Conservation (phyloP, 2,113 vertebrate species). For the Seriola aureovittata region DNA sequence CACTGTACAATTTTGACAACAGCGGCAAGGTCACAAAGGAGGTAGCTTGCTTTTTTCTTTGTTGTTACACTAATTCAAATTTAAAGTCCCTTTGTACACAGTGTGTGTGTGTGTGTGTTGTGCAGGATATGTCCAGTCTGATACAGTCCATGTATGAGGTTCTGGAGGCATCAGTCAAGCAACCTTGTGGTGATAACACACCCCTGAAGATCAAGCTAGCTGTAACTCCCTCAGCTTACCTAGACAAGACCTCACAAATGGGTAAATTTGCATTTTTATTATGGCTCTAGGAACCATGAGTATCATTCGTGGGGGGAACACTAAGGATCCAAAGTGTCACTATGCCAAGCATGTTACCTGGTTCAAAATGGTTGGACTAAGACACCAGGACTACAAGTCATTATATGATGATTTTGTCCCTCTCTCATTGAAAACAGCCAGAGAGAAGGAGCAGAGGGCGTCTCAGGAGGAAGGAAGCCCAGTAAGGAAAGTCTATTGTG, state of each 20-base stretch:
- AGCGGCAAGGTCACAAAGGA: constrained; percentile 90
- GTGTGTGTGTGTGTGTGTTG: constrained; percentile 39
- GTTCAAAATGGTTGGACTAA: not conserved
- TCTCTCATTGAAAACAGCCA: constrained; percentile 21
- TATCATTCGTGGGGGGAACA: not conserved
- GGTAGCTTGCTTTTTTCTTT: constrained; percentile 68
- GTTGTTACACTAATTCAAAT: not conserved
- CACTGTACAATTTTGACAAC: constrained; percentile 93
- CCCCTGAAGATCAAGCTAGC: constrained; percentile 91
- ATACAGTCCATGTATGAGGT: constrained; percentile 93
- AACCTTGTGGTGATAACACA: constrained; percentile 85
- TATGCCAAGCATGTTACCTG: not conserved
- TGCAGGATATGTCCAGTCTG: constrained; percentile 92
- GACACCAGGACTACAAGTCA: not conserved
- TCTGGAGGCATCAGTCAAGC: constrained; percentile 91
- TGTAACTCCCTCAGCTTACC: constrained; percentile 86
- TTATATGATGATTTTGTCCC: not conserved
- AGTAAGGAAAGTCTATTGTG: constrained; percentile 81
- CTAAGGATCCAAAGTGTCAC: not conserved
- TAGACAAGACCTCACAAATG: constrained; percentile 63
- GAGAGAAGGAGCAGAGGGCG: constrained; percentile 33
- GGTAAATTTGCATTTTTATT: constrained; percentile 73
- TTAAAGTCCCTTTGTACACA: not conserved
- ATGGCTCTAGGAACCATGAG: not conserved
- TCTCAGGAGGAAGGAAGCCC: constrained; percentile 33